Evolutionary conservation across 2,888 invertebrate species (phyloP), one percentile per base, ranked within the genome.

Genomic region (Stenurella melanura): DNA sequence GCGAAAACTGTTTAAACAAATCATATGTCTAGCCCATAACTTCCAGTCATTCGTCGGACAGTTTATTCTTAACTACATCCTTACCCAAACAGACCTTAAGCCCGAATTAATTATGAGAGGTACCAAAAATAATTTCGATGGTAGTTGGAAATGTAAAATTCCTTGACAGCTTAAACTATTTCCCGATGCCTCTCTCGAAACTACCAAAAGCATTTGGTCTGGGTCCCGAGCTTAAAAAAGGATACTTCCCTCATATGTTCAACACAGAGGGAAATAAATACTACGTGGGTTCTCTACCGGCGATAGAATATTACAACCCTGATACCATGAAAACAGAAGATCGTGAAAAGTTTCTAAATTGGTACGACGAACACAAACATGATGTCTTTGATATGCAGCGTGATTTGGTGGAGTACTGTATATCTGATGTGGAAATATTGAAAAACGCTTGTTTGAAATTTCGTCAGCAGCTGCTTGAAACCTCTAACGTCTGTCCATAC

Each of bases 111-210:
- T 76, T 12, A 79, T 79, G 70, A n/a, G 76, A 12, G 78, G 78
- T 0, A 78, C 78, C n/a, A 26, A 79, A 79, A 64, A 72, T 72
- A 54, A 60, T 80, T 18, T 66, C 68, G 60, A 78, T 78, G 78
- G 63, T 54, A 15, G 54, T 75, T 10, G 64, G 68, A 42, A 78
- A 79, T 70, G 70, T 79, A 30, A 74, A 71, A 64, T 76, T 80
- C 56, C 58, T 75, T 12, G 78, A 78, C 85, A 87, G 88, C 87
- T 18, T 80, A 30, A 80, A 83, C 58, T n/a, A n/a, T n/a, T n/a
- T n/a, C n/a, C n/a, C n/a, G n/a, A n/a, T n/a, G n/a, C n/a, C n/a
- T n/a, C n/a, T 77, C 80, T 75, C 80, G 9, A 34, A 56, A 34
- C 57, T 83, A 67, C 80, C 80, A 26, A 73, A 77, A 74, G 80